phyloP scores from a whole-genome alignment of 2,113 vertebrate genomes.

The Glareola pratincola region DNA sequence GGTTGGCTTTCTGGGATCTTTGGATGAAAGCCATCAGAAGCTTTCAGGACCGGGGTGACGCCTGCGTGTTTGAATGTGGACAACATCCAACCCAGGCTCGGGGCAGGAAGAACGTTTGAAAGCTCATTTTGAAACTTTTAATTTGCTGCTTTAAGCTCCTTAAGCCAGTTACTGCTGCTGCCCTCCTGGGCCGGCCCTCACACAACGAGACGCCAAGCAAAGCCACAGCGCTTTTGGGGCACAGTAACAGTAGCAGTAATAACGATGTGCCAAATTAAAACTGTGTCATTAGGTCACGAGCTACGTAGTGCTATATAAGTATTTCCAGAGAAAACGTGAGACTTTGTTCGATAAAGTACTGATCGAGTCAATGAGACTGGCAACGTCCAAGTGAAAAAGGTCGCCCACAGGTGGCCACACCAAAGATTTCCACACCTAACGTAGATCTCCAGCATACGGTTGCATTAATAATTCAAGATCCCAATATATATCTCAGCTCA shows the following conservation, averaged over 20 bases:
- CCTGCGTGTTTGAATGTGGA: background rate
- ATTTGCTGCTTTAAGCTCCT: background rate
- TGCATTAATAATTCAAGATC: background rate
- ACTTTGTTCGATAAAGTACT: background rate
- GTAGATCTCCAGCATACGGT: background rate
- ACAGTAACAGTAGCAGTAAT: background rate
- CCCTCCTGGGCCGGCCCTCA: accelerated
- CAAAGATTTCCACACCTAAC: background rate
- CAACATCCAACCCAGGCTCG: accelerated
- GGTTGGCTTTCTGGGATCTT: background rate
- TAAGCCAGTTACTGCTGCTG: background rate
- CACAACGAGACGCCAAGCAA: accelerated
- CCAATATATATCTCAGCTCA: background rate
- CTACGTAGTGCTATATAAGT: background rate
- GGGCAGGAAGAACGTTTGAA: background rate
- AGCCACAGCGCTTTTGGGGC: background rate
- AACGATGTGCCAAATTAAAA: background rate
- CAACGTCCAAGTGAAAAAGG: background rate
- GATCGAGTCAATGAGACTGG: background rate
- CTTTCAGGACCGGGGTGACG: background rate
- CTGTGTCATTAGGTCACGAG: background rate
- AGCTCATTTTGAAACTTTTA: background rate
- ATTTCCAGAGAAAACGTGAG: background rate
- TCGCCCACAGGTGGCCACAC: background rate
- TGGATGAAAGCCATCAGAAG: background rate